A percentile compares a stretch with the other conserved stretches of the same genome.
phyloP scores from a whole-genome alignment of 1,140 invertebrate species.

The Drosophila azteca region DNA sequence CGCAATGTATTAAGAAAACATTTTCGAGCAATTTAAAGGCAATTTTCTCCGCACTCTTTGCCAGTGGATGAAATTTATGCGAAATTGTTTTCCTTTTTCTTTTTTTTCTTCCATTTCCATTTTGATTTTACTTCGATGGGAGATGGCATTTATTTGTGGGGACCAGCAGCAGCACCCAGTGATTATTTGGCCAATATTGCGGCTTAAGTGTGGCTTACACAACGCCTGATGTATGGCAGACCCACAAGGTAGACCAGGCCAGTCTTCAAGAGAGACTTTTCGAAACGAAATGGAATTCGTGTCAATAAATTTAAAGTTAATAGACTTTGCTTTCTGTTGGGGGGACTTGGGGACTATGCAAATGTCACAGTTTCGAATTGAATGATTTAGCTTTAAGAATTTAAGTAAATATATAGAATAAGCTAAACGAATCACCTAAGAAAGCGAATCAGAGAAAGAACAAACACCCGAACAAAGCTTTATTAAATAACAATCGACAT shows the following conservation, averaged over 20 bases:
- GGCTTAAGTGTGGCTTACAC: slow-evolving; percentile 47
- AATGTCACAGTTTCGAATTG: slow-evolving; percentile 30
- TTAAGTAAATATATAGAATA: slow-evolving; percentile 27
- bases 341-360: slow-evolving; percentile 35
- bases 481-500: slow-evolving; percentile 46
- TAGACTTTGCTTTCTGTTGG: slow-evolving; percentile 41
- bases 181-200: slow-evolving; percentile 52
- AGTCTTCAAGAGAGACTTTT: slow-evolving; percentile 3
- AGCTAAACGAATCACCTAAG: neutral
- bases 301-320: slow-evolving; percentile 70
- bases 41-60: slow-evolving; percentile 27
- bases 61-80: slow-evolving; percentile 27
- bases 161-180: slow-evolving; percentile 15
- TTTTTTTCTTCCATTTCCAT: neutral
- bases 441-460: neutral
- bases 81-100: slow-evolving; percentile 35
- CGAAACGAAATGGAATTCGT: slow-evolving; percentile 16
- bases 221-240: slow-evolving; percentile 27
- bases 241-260: slow-evolving; percentile 15
- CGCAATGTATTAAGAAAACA: slow-evolving; percentile 65
- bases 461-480: slow-evolving; percentile 4
- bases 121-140: slow-evolving; percentile 11
- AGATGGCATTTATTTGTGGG: slow-evolving; percentile 24
- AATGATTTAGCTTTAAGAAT: slow-evolving; percentile 41
- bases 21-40: slow-evolving; percentile 62